Conservation (phyloP, 1,140 invertebrate species). For the Neodiprion fabricii region DNA sequence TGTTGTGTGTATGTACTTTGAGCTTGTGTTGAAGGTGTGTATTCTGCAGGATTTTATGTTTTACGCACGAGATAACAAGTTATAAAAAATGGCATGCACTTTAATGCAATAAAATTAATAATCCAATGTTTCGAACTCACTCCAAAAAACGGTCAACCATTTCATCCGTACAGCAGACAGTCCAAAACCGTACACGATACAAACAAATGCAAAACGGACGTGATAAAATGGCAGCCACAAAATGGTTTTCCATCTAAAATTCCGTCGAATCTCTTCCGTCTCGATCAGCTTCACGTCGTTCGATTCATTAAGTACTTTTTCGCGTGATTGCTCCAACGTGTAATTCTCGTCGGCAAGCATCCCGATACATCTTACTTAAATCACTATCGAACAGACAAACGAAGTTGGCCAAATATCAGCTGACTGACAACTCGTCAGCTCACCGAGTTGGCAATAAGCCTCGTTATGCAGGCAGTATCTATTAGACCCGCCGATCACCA, state of each 20-base stretch:
- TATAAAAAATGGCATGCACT: neutral
- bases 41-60: neutral
- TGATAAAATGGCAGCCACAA: conserved; percentile 24
- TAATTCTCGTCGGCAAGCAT: too few relatives aligned
- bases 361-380: too few relatives aligned
- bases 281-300: too few relatives aligned
- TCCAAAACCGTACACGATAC: conserved; percentile 21
- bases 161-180: neutral
- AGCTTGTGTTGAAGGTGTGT: neutral
- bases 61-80: neutral
- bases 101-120: neutral
- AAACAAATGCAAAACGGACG: neutral
- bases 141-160: conserved; percentile 14
- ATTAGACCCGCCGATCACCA: too few relatives aligned
- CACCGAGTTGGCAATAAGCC: too few relatives aligned
- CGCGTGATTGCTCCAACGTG: too few relatives aligned
- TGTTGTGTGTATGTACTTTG: neutral
- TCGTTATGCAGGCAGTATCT: too few relatives aligned
- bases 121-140: conserved; percentile 12
- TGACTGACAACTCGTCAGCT: too few relatives aligned
- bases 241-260: conserved; percentile 30
- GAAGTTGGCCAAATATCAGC: too few relatives aligned
- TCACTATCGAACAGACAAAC: too few relatives aligned
- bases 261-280: too few relatives aligned
- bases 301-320: too few relatives aligned